A percentile compares a stretch with the other conserved stretches of the same genome.
These are phyloP conservation scores for Oreochromis grahami DNA, from an alignment of 2,797 vertebrate species.

Conservation along the genomic window DNA sequence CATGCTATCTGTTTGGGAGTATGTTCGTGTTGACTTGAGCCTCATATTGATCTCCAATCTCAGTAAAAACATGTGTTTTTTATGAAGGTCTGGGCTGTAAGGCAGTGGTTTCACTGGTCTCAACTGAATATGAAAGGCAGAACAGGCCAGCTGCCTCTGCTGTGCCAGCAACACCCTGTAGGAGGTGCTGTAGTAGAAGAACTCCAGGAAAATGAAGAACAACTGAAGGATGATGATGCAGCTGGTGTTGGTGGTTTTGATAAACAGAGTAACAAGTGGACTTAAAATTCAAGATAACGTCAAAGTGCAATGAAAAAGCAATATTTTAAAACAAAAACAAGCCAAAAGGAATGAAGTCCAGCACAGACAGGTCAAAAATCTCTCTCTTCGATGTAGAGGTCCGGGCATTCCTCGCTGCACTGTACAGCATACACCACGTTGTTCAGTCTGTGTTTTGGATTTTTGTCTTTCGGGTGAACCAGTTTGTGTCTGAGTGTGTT, in stretches of 20 bases:
- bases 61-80: accelerated
- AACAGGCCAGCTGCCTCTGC: background rate
- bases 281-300: background rate
- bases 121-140: background rate
- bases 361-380: background rate
- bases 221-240: background rate
- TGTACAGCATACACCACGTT: too few species aligned
- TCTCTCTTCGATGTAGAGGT: too few species aligned
- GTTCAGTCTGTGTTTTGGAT: too few species aligned
- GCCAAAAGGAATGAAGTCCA: background rate
- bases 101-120: background rate
- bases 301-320: background rate
- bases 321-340: background rate
- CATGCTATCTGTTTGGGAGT: background rate
- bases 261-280: background rate
- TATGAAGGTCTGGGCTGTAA: background rate
- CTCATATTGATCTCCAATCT: background rate
- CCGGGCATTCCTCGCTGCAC: too few species aligned
- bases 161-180: background rate
- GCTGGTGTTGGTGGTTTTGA: background rate
- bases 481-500: too few species aligned
- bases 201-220: background rate
- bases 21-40: background rate
- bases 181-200: background rate
- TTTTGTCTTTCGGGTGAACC: too few species aligned